Conservation (phyloP, 2,797 vertebrate species). For the Clamator glandarius region DNA sequence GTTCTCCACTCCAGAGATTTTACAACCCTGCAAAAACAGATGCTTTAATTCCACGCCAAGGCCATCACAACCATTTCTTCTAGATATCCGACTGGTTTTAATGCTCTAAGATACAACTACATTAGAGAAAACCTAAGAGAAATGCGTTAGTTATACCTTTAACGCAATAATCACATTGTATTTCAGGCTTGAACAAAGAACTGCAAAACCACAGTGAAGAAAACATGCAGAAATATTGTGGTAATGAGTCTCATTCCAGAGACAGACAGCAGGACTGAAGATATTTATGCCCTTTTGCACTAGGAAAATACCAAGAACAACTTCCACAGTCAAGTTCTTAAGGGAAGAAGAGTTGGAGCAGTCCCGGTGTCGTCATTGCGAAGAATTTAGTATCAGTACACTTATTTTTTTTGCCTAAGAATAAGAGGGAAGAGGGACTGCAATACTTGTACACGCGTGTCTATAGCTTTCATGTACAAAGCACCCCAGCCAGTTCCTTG, state of each 20-base stretch:
- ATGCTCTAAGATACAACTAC: not conserved
- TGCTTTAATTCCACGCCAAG: not conserved
- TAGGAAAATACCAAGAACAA: not conserved
- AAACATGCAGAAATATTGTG: not conserved
- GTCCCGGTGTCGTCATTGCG: fast-evolving
- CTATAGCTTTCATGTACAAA: fast-evolving
- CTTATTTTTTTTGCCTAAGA: not conserved
- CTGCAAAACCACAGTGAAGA: not conserved
- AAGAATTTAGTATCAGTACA: not conserved
- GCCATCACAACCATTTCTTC: not conserved
- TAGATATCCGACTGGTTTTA: not conserved
- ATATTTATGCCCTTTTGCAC: not conserved
- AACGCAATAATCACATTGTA: not conserved
- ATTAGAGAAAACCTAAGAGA: not conserved
- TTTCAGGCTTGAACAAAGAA: not conserved
- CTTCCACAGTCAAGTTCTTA: not conserved
- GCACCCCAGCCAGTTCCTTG: not conserved
- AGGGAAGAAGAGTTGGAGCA: not conserved
- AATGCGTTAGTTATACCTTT: not conserved
- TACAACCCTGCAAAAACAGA: not conserved
- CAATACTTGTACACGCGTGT: not conserved
- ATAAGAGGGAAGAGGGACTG: not conserved
- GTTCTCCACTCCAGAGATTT: not conserved
- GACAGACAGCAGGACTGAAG: not conserved
- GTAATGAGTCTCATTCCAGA: not conserved